Base-by-base conservation (phyloP, 2,113 vertebrate species). In the Amazona vittata region DNA sequence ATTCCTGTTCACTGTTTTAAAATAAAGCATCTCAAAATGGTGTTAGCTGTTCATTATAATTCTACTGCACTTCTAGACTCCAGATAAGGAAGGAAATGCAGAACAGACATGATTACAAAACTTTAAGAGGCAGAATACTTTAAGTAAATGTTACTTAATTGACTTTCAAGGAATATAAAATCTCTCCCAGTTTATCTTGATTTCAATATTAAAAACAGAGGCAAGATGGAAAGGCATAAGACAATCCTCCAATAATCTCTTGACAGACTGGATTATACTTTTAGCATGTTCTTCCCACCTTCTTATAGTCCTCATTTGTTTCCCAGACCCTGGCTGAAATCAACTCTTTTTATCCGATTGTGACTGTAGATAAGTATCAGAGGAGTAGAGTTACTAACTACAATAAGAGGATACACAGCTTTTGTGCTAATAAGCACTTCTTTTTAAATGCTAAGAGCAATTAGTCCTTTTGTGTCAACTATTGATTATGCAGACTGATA, bases 381-480 rank as follows among this genome's bases (percentile, higher is more conserved):
- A 75, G 77, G 49, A 92, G 92, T 4, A 41, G 81, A 93, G 91
- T 89, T 92, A 78, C 83, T 41, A 87, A 87, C 83, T 79, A 73
- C 74, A 92, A 83, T 91, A 95, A 96, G 94, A 95, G 86, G 83
- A 94, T 90, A 92, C 95, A 94, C 80, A 92, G 95, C 83, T 89
- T 94, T 94, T 91, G 89, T 76, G 77, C 77, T 95, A 96, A 97
- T 95, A 96, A 96, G 80, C 88, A n/a, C 94, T 94, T 86, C 90
- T 92, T 94, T 89, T 93, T 95, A 96, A 95, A 96, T 85, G 92
- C 88, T 95, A 95, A 94, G 47, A 95, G 94, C 96, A 96, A 95
- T 97, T 95, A 92, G 94, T 95, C 69, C 94, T 94, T 96, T 96
- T 96, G 94, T 96, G 92, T 92, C 94, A 94, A 87, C 64, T 97